phyloP scores from a whole-genome alignment of 2,797 vertebrate genomes.

The Ctenopoma multispine region DNA sequence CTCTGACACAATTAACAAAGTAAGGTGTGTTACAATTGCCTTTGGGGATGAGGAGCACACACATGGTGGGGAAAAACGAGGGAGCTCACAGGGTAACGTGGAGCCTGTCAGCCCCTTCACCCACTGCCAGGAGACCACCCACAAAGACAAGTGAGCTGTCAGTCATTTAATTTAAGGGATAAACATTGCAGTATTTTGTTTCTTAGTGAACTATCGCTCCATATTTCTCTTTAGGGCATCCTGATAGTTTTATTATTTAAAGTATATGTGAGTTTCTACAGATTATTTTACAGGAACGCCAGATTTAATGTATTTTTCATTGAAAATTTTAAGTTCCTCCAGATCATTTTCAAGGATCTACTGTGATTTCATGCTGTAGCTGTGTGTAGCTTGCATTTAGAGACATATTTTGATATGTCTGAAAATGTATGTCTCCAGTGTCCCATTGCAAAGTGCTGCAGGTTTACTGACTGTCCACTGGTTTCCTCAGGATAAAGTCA shows the following conservation, averaged over 20 bases:
- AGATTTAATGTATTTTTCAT: constrained; percentile 6
- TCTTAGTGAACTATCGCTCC: constrained; percentile 33
- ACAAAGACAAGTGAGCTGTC: constrained; percentile 71
- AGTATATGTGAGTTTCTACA: not conserved
- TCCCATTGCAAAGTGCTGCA: too few species aligned
- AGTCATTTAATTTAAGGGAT: constrained; percentile 68
- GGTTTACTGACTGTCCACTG: constrained; percentile 1
- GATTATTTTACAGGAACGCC: not conserved
- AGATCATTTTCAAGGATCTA: not conserved
- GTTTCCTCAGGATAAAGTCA: constrained; percentile 2
- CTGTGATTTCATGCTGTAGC: too few species aligned
- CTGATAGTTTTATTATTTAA: constrained; percentile 21
- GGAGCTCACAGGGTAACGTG: constrained; percentile 54
- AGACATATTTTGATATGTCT: too few species aligned
- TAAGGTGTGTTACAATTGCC: constrained; percentile 16
- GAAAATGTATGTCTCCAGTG: too few species aligned
- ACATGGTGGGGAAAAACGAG: constrained; percentile 38
- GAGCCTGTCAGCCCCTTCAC: constrained; percentile 54
- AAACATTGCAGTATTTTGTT: constrained; percentile 65
- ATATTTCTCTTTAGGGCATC: constrained; percentile 17
- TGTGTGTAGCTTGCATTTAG: too few species aligned
- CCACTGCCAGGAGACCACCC: constrained; percentile 76
- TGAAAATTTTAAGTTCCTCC: too few species aligned
- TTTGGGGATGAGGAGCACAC: constrained; percentile 53
- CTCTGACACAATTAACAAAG: too few species aligned